A percentile compares a stretch with the other conserved stretches of the same genome.
Conservation (phyloP, 2,797 vertebrate species). For the Apogon hyalosoma region DNA sequence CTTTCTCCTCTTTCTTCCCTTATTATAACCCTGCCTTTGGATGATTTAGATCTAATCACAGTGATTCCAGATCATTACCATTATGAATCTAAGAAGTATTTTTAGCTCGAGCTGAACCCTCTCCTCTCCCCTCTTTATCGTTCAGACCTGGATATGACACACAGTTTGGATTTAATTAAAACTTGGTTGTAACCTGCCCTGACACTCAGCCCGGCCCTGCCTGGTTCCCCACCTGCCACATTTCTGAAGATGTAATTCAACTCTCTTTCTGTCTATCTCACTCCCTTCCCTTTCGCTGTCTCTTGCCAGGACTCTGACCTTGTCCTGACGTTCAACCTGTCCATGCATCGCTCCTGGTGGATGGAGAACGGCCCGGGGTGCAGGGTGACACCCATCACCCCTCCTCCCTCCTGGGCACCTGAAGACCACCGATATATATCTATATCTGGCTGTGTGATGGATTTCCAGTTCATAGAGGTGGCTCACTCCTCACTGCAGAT, state of each 20-base stretch:
- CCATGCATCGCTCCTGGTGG: constrained; percentile 99
- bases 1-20: constrained; percentile 77
- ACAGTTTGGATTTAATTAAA: constrained; percentile 59
- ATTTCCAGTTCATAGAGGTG: constrained; percentile 99
- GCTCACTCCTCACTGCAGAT: constrained; percentile 98
- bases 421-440: constrained; percentile 99
- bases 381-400: constrained; percentile 93
- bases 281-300: constrained; percentile 39
- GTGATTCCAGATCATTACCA: constrained; percentile 43
- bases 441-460: constrained; percentile 95
- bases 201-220: constrained; percentile 34
- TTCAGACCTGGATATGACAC: constrained; percentile 21
- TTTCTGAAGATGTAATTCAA: constrained; percentile 45
- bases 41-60: constrained; percentile 57
- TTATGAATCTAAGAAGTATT: constrained; percentile 52
- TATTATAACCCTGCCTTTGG: constrained; percentile 90
- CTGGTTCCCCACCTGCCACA: constrained; percentile 6
- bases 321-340: constrained; percentile 98
- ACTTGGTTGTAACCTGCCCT: constrained; percentile 21
- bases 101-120: constrained; percentile 36
- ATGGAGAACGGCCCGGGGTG: constrained; percentile 99
- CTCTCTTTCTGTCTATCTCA: constrained; percentile 23
- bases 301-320: constrained; percentile 94
- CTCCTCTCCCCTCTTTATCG: neutral
- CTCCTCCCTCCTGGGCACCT: constrained; percentile 96